These are phyloP conservation scores for Drosophila picticornis DNA, from an alignment of 2,888 invertebrate genomes.

Conservation along the genomic window DNA sequence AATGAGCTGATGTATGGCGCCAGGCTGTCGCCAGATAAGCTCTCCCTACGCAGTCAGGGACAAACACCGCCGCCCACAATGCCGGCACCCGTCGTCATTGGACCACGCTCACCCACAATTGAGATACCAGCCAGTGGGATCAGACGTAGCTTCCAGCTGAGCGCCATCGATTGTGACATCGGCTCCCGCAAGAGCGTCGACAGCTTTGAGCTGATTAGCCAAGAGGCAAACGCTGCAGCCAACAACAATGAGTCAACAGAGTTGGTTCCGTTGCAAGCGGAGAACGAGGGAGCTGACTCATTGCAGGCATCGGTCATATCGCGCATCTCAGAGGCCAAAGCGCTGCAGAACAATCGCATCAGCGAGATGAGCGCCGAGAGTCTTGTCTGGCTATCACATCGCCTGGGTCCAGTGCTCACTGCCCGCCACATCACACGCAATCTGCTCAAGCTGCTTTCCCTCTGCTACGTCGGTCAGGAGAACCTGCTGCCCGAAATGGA, in stretches of 20 bases:
- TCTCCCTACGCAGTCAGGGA: constrained; percentile 74
- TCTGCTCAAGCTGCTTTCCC: constrained; percentile 95
- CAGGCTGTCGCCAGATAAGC: constrained; percentile 82
- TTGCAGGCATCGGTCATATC: constrained; percentile 84
- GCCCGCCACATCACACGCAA: constrained; percentile 96
- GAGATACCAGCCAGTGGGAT: constrained; percentile 88
- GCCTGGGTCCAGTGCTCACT: constrained; percentile 96
- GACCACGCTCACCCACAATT: constrained; percentile 89
- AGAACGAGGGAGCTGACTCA: constrained; percentile 74
- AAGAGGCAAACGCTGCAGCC: constrained; percentile 52
- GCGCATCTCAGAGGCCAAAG: constrained; percentile 83
- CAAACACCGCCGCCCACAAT: constrained; percentile 72
- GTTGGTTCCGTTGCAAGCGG: constrained; percentile 19
- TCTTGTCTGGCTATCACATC: constrained; percentile 95
- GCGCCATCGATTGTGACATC: constrained; percentile 88
- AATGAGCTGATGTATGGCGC: constrained; percentile 86
- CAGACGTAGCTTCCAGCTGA: constrained; percentile 85
- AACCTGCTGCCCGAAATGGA: constrained; percentile 87
- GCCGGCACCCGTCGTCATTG: constrained; percentile 48
- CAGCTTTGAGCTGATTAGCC: constrained; percentile 84
- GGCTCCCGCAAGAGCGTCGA: constrained; percentile 87
- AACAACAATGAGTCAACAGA: constrained; percentile 38
- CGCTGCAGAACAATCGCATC: constrained; percentile 87
- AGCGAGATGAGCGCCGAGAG: constrained; percentile 95
- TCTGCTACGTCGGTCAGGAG: constrained; percentile 96